These are phyloP conservation scores for Mesoligia furuncula DNA, from an alignment of 2,888 invertebrate species.

Conservation along the genomic window DNA sequence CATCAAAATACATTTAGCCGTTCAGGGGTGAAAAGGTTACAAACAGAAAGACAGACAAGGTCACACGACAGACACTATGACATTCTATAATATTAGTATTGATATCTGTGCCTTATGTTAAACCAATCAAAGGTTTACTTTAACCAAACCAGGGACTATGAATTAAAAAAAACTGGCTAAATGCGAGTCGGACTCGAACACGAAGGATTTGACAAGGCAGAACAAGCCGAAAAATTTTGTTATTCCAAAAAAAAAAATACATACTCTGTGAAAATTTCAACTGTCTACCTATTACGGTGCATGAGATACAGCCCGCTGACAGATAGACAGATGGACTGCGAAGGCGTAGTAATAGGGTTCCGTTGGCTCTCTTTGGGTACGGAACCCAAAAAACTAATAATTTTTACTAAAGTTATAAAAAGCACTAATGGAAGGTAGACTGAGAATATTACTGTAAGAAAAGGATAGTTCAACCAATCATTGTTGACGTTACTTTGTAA, in stretches of 20 bases:
- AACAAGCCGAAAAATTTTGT: no score
- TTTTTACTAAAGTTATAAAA: not conserved
- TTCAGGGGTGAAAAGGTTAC: not conserved
- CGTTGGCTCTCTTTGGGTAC: no score
- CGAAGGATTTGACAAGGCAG: no score
- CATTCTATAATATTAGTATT: not conserved
- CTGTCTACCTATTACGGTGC: no score
- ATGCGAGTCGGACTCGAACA: no score
- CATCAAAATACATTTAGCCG: not conserved
- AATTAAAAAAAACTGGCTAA: not conserved
- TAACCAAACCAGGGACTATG: not conserved
- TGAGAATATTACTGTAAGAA: not conserved
- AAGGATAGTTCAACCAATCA: constrained; percentile 6
- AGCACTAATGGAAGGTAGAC: not conserved
- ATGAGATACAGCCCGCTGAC: no score
- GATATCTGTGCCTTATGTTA: not conserved
- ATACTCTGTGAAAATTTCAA: no score
- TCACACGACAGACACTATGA: not conserved
- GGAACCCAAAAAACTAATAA: not conserved
- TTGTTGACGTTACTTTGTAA: constrained; percentile 9
- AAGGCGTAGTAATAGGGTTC: no score
- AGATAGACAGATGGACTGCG: no score
- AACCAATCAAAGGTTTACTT: not conserved
- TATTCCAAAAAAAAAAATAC: no score
- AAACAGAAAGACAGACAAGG: not conserved